Conservation (phyloP, 1,140 invertebrate genomes). For the Leguminivora glycinivorella region DNA sequence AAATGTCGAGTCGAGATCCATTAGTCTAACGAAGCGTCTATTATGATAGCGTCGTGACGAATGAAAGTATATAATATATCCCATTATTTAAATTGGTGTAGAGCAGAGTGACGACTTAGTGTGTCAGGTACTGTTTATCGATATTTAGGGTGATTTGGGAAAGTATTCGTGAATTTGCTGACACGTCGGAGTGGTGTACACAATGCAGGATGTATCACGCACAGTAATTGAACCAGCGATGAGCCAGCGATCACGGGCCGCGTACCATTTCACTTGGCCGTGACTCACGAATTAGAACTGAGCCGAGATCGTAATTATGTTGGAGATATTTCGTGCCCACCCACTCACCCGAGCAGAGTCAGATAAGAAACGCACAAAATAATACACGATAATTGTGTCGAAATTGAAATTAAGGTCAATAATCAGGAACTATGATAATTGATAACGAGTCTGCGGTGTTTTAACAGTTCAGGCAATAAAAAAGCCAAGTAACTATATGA, state of each 20-base stretch:
- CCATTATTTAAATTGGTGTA: conserved; percentile 28
- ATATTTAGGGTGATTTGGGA: conserved; percentile 20
- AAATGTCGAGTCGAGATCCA: conserved; percentile 46
- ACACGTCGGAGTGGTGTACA: conserved; percentile 52
- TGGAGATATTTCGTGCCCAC: conserved; percentile 63
- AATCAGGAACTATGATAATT: conserved; percentile 36
- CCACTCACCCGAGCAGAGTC: conserved; percentile 43
- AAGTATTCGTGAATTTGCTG: conserved; percentile 42
- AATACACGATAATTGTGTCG: conserved; percentile 56
- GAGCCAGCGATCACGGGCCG: conserved; percentile 60
- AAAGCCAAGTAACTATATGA: not conserved
- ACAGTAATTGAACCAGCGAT: conserved; percentile 56
- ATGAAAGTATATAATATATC: conserved; percentile 33
- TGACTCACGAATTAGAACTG: conserved; percentile 75
- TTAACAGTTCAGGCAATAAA: not conserved
- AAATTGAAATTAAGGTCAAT: conserved; percentile 57
- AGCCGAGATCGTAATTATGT: conserved; percentile 67
- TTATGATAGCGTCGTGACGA: conserved; percentile 38
- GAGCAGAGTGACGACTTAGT: not conserved
- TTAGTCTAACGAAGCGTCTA: conserved; percentile 47
- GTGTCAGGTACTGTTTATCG: conserved; percentile 12
- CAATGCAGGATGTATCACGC: conserved; percentile 66
- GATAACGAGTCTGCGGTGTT: not conserved
- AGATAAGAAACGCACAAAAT: conserved; percentile 47
- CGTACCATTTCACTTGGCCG: conserved; percentile 66